Evolutionary conservation across 2,888 invertebrate species (phyloP), one percentile per base, ranked within the genome.

Genomic region (Drosophila demipolita): DNA sequence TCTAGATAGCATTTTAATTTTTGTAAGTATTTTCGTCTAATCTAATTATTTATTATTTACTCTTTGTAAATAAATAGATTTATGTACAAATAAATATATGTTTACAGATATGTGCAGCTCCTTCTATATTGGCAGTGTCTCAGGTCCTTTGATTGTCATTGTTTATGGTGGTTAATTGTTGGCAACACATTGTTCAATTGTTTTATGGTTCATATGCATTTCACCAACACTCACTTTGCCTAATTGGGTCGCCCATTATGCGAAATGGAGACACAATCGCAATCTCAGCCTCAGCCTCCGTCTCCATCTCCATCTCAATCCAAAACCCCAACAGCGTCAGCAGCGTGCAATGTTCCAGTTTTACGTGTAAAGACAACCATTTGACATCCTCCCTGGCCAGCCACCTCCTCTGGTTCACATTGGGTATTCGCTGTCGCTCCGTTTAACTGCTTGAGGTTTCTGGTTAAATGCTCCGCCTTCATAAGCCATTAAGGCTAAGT

Each of bases 401-500:
- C 42, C 48, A 6, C 61, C 38, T n/a, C 55, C 55, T 45, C 35
- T 32, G 26, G 23, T 53, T 36, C 45, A 7, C 4, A 32, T 50
- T 61, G 60, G 69, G 45, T 59, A 45, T 33, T 29, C 29, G 35
- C 67, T 48, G 52, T 50, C 65, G 61, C 61, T 70, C 38, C 81
- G 74, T 58, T 83, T 85, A 89, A 87, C 87, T 85, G 89, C 85
- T 85, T 89, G 90, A 86, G 90, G 87, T 87, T 90, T 86, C 86
- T 90, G 90, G 90, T 90, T 90, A 90, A 90, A 86, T 86, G 89
- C 89, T 82, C 73, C 74, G 80, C 71, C 84, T 76, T 79, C 90
- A 91, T 86, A 91, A 91, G 92, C 92, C 91, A 91, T 91, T 91
- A 91, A 82, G 91, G 91, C 92, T 91, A 91, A 91, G 91, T 91